Conservation (phyloP, 2,888 invertebrate genomes). For the Drosophila putrida region DNA sequence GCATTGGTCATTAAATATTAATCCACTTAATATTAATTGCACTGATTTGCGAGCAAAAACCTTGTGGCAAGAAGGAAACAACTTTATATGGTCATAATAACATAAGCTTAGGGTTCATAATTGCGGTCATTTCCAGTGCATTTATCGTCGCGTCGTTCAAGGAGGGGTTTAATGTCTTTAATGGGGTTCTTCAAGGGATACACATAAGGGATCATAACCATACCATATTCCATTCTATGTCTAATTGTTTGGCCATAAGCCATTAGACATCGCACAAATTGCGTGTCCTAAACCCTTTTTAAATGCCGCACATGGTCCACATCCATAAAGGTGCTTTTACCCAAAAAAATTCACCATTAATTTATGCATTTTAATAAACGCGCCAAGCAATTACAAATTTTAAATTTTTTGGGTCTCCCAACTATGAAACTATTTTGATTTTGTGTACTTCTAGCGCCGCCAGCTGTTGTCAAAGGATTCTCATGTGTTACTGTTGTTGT, state of each 20-base stretch:
- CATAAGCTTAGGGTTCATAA: slow-evolving; percentile 67
- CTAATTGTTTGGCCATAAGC: slow-evolving; percentile 67
- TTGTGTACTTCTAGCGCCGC: slow-evolving; percentile 22
- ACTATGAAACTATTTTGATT: slow-evolving; percentile 56
- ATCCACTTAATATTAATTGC: slow-evolving; percentile 85
- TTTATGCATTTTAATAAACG: slow-evolving; percentile 84
- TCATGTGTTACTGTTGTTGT: slow-evolving; percentile 18
- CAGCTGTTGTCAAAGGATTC: slow-evolving; percentile 77
- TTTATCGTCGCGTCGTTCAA: slow-evolving; percentile 45
- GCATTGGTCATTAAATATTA: slow-evolving; percentile 83
- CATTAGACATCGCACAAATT: slow-evolving; percentile 60
- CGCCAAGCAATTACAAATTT: slow-evolving; percentile 68
- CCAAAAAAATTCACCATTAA: slow-evolving; percentile 60
- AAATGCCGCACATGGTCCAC: slow-evolving; percentile 58
- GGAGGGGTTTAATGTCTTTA: slow-evolving; percentile 36
- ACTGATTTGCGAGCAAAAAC: slow-evolving; percentile 67
- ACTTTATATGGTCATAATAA: slow-evolving; percentile 24
- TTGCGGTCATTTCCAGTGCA: slow-evolving; percentile 80
- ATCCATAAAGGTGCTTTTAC: slow-evolving; percentile 46
- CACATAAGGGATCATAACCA: slow-evolving; percentile 4
- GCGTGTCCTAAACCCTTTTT: slow-evolving; percentile 59
- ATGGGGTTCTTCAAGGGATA: slow-evolving; percentile 14
- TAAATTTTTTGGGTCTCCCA: slow-evolving; percentile 52
- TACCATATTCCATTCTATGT: slow-evolving; percentile 4
- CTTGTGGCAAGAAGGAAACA: slow-evolving; percentile 28